phyloP scores from a whole-genome alignment of 1,140 invertebrate species.

The Drosophila jambulina region DNA sequence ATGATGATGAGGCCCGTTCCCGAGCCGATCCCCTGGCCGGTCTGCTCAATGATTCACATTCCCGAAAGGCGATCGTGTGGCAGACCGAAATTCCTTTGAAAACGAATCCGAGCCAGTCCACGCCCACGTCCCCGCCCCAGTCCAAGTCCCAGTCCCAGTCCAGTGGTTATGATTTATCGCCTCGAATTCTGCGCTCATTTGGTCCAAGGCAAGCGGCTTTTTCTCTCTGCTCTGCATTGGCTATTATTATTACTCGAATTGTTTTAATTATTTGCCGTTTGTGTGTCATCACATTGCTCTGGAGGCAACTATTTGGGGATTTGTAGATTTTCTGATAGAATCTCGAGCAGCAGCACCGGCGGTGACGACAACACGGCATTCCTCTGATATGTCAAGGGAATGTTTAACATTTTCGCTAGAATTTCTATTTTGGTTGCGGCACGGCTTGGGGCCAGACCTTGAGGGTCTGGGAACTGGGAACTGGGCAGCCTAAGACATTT shows the following conservation, averaged over 20 bases:
- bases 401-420: slow-evolving; percentile 73
- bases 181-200: slow-evolving; percentile 39
- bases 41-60: slow-evolving; percentile 64
- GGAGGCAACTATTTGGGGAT: slow-evolving; percentile 62
- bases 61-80: slow-evolving; percentile 65
- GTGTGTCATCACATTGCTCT: slow-evolving; percentile 53
- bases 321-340: slow-evolving; percentile 8
- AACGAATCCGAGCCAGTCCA: slow-evolving; percentile 47
- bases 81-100: slow-evolving; percentile 68
- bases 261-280: slow-evolving; percentile 27
- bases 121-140: slow-evolving; percentile 25
- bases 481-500: slow-evolving; percentile 1
- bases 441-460: slow-evolving; percentile 39
- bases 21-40: slow-evolving; percentile 4
- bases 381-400: slow-evolving; percentile 72
- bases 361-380: slow-evolving; percentile 61
- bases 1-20: not conserved
- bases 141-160: slow-evolving; percentile 23
- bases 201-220: slow-evolving; percentile 70
- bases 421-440: slow-evolving; percentile 65
- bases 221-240: slow-evolving; percentile 10
- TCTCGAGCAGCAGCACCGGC: not conserved
- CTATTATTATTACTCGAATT: slow-evolving; percentile 20
- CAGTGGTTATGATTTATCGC: slow-evolving; percentile 64
- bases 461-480: slow-evolving; percentile 10